These are phyloP conservation scores for Nomada hirtipes DNA, from an alignment of 2,888 invertebrate species.

Conservation along the genomic window DNA sequence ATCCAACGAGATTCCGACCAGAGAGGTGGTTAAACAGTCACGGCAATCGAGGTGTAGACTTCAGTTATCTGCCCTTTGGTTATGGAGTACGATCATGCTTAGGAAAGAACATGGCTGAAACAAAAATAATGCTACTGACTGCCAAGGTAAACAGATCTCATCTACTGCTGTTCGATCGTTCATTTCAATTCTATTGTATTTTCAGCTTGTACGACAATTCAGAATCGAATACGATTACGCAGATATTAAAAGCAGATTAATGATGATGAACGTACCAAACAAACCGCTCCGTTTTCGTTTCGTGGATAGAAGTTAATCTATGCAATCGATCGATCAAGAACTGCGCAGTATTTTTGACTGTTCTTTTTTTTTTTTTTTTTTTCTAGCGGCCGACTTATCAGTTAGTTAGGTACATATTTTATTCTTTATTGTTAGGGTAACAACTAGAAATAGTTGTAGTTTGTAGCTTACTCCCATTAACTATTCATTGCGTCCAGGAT, in stretches of 20 bases:
- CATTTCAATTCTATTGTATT: constrained; percentile 11
- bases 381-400: too few species aligned
- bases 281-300: constrained; percentile 88
- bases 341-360: not conserved
- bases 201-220: constrained; percentile 87
- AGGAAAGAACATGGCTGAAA: constrained; percentile 87
- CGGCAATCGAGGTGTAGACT: constrained; percentile 83
- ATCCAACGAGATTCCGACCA: constrained; percentile 87
- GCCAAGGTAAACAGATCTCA: constrained; percentile 84
- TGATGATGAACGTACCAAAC: constrained; percentile 87
- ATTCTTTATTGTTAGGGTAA: constrained; percentile 7
- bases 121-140: constrained; percentile 86
- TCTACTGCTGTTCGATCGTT: not conserved
- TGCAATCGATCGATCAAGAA: too few species aligned
- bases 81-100: constrained; percentile 87
- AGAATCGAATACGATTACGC: constrained; percentile 89
- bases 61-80: constrained; percentile 88
- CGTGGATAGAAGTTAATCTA: constrained; percentile 85
- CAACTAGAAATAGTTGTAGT: constrained; percentile 16
- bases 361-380: too few species aligned
- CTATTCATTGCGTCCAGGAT: not conserved
- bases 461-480: constrained; percentile 3
- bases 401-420: not conserved
- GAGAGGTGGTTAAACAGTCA: constrained; percentile 87
- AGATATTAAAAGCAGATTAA: constrained; percentile 86